Evolutionary conservation across 2,797 vertebrate genomes (phyloP).

Genomic region (Salmo trutta): DNA sequence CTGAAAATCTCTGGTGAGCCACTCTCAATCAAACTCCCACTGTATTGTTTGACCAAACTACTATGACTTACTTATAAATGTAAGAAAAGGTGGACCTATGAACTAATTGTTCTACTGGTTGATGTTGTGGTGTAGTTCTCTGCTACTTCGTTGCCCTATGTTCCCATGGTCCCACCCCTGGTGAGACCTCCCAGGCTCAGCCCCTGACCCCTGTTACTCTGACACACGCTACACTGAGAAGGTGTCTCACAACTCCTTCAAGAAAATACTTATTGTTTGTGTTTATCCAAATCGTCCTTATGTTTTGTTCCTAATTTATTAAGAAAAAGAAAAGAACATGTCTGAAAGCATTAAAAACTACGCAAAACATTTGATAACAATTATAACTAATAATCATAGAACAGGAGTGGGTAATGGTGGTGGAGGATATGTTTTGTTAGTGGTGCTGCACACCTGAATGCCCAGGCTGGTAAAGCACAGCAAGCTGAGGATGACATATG

Average conservation of each 20-base stretch:
- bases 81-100: constrained; percentile 6
- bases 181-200: constrained; percentile 54
- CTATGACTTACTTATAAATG: constrained; percentile 27
- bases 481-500: constrained; percentile 68
- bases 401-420: constrained; percentile 45
- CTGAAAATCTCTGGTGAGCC: background rate
- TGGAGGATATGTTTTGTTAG: constrained; percentile 52
- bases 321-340: constrained; percentile 57
- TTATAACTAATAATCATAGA: constrained; percentile 66
- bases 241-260: constrained; percentile 48
- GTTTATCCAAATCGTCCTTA: constrained; percentile 53
- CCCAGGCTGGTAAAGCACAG: constrained; percentile 59
- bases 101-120: constrained; percentile 16
- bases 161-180: constrained; percentile 40
- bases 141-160: background rate
- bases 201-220: constrained; percentile 66
- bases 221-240: constrained; percentile 58
- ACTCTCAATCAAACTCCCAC: background rate
- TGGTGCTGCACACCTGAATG: constrained; percentile 58
- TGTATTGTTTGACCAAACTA: constrained; percentile 8
- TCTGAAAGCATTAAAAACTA: constrained; percentile 58
- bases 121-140: constrained; percentile 33
- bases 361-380: constrained; percentile 45
- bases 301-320: constrained; percentile 48
- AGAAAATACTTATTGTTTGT: constrained; percentile 38